These are phyloP conservation scores for Oreochromis mossambicus DNA, from an alignment of 2,797 vertebrate genomes.

Conservation along the genomic window DNA sequence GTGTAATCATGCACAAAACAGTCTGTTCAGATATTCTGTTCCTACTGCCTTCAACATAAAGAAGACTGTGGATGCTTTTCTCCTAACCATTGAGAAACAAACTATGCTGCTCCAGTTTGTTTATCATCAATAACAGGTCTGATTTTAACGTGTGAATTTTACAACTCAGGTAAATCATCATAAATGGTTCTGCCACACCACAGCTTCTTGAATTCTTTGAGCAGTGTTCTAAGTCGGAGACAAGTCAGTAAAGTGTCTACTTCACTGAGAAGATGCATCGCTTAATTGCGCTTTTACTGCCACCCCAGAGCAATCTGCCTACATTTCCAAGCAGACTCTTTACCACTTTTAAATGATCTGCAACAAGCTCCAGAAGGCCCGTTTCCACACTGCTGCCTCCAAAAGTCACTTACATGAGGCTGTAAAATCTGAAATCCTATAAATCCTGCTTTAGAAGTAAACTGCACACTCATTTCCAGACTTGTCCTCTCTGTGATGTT, in stretches of 20 bases:
- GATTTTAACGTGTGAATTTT: background rate
- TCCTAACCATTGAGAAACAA: background rate
- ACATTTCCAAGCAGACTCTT: background rate
- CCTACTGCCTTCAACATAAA: accelerated
- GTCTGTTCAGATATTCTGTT: background rate
- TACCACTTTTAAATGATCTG: background rate
- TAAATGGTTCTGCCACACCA: background rate
- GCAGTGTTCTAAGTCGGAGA: background rate
- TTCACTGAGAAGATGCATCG: background rate
- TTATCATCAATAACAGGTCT: background rate
- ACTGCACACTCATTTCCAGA: background rate
- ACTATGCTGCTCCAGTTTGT: background rate
- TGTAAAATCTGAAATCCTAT: background rate
- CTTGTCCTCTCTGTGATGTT: background rate
- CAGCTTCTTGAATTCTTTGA: background rate
- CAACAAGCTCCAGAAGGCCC: background rate
- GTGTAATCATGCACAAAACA: background rate
- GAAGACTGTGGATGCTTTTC: background rate
- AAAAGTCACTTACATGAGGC: background rate
- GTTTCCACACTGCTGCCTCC: background rate
- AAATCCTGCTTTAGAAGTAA: background rate
- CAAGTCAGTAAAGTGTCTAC: background rate
- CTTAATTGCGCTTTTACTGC: background rate
- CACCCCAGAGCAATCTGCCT: background rate
- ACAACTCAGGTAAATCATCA: background rate